phyloP scores from a whole-genome alignment of 2,113 vertebrate species.

The Ceyx margarethae region DNA sequence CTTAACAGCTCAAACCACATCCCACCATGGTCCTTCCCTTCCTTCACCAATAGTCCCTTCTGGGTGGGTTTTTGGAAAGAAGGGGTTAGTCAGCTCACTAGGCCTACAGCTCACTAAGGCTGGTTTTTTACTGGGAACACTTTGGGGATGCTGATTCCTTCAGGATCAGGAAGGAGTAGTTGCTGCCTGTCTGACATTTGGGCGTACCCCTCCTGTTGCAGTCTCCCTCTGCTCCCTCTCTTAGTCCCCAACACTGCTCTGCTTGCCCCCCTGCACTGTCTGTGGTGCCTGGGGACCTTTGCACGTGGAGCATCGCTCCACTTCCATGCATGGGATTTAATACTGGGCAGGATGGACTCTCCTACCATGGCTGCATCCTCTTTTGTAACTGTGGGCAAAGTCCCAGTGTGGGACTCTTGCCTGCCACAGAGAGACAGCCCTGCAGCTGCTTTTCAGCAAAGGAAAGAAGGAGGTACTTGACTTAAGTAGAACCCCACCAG shows the following conservation, averaged over 20 bases:
- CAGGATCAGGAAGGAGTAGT: neutral
- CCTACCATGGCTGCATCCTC: neutral
- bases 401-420: neutral
- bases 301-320: accelerated
- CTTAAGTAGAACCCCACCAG: neutral
- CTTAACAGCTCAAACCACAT: neutral
- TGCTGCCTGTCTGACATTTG: neutral
- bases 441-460: neutral
- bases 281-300: accelerated
- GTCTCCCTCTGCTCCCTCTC: accelerated
- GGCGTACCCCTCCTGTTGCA: neutral
- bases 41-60: neutral
- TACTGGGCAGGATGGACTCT: neutral
- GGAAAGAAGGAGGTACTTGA: neutral
- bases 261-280: neutral
- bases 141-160: neutral
- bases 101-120: neutral
- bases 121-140: neutral
- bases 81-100: neutral
- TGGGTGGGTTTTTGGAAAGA: neutral
- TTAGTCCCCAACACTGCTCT: neutral
- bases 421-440: neutral
- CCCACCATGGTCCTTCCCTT: neutral
- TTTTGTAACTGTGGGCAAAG: neutral
- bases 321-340: neutral